phyloP scores from a whole-genome alignment of 2,888 invertebrate genomes.

The Meliscaeva auricollis region DNA sequence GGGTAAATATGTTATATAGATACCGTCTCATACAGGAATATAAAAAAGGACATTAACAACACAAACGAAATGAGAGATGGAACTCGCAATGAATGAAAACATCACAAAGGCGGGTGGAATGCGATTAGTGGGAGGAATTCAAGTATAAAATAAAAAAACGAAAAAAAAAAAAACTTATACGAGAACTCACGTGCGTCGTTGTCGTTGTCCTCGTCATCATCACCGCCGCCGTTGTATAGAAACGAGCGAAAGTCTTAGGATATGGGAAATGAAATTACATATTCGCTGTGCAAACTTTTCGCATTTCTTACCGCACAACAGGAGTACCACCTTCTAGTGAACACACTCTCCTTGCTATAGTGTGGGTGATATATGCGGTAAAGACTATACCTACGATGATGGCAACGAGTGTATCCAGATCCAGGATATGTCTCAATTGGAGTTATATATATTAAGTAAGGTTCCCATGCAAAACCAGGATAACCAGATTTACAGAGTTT shows the following conservation, averaged over 20 bases:
- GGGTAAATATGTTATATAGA: constrained; percentile 19
- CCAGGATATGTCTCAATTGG: constrained; percentile 50
- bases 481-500: constrained; percentile 75
- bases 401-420: constrained; percentile 31
- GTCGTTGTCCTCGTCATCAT: background rate
- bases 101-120: constrained; percentile 75
- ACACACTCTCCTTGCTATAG: background rate
- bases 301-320: constrained; percentile 75
- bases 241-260: constrained; percentile 47
- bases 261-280: constrained; percentile 69
- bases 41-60: constrained; percentile 31
- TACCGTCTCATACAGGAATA: background rate
- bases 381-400: constrained; percentile 37
- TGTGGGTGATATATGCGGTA: constrained; percentile 5
- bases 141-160: constrained; percentile 33
- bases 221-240: background rate
- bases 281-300: constrained; percentile 76
- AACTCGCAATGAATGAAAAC: constrained; percentile 68
- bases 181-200: constrained; percentile 66
- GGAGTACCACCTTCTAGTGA: constrained; percentile 56
- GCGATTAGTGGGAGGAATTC: constrained; percentile 71
- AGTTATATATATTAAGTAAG: constrained; percentile 31
- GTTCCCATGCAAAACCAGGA: constrained; percentile 73
- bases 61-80: constrained; percentile 44
- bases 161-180: constrained; percentile 42